Conservation (phyloP, 37 sponge, comb jelly and placozoan genomes). For the Corticium candelabrum region DNA sequence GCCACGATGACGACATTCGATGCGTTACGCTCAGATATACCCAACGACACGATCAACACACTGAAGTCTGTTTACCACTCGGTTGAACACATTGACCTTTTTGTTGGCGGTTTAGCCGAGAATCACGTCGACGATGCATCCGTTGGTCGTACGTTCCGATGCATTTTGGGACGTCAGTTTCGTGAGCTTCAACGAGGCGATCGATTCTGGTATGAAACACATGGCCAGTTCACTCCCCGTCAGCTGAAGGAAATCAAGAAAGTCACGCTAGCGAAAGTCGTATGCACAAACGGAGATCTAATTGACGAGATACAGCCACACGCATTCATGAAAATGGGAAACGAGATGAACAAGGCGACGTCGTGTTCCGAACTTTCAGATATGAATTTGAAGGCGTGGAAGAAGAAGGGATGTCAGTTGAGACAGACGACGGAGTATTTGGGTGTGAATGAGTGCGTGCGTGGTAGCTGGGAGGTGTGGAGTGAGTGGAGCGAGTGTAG, state of each 20-base stretch:
- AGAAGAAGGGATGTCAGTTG: too few relatives aligned
- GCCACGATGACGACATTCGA: slow-evolving; percentile 15
- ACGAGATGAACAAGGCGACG: too few relatives aligned
- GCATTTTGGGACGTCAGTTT: slow-evolving; percentile 73
- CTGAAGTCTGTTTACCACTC: slow-evolving; percentile 29
- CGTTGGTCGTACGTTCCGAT: slow-evolving; percentile 65
- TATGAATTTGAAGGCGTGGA: too few relatives aligned
- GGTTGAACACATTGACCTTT: slow-evolving; percentile 65
- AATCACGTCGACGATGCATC: slow-evolving; percentile 31
- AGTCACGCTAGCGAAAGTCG: slow-evolving; percentile 48
- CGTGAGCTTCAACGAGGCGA: slow-evolving; percentile 55
- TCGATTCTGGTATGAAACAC: slow-evolving; percentile 60
- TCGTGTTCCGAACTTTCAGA: too few relatives aligned
- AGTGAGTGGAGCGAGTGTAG: too few relatives aligned
- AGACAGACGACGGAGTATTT: too few relatives aligned
- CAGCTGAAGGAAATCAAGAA: slow-evolving; percentile 65
- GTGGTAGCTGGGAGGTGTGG: too few relatives aligned
- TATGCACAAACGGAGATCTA: slow-evolving; percentile 69
- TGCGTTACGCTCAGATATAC: slow-evolving; percentile 33
- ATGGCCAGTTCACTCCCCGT: slow-evolving; percentile 48
- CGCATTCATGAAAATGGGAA: slow-evolving; percentile 29
- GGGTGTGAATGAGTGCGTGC: too few relatives aligned
- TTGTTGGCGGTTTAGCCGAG: slow-evolving; percentile 69
- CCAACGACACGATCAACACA: not conserved
- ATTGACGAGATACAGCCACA: slow-evolving; percentile 36